Base-by-base conservation (phyloP, 2,113 vertebrate genomes). In the Prionailurus viverrinus region DNA sequence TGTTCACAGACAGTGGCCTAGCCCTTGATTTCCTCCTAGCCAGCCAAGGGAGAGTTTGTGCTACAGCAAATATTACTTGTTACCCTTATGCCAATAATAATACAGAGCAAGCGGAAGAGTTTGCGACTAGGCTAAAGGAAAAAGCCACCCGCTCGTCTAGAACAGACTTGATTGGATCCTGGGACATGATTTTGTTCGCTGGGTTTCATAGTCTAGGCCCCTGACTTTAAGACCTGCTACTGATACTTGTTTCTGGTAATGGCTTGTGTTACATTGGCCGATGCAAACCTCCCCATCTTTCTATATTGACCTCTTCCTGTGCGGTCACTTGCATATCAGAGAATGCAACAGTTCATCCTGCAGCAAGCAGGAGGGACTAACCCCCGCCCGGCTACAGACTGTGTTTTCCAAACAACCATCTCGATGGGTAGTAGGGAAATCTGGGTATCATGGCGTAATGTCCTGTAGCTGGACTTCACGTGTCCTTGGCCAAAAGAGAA, bases 191-290 rank as follows among this genome's bases (percentile, higher is more conserved):
- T 97, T 96, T n/a, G 48, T 83, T 74, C 71, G 33, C n/a, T 90
- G 23, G 25, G 65, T 96, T 80, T 95, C 7, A 45, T 88, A 63
- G 85, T 68, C 41, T 86, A 86, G 14, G 85, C 23, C 73, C 69
- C 39, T 68, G 79, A 68, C 58, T 89, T 98, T 25, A 65, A 89
- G 53, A 69, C 21, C 21, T 66, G 2, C 73, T 89, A 81, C 16
- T 41, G 36, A 66, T 65, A 13, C 16, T 48, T n/a, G 18, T 69
- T 95, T 95, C 10, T 91, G 80, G 96, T 92, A 39, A 92, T 41
- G 95, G 31, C 41, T 96, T 85, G 11, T 74, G 48, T 90, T 94
- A 73, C 27, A 89, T 81, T 87, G 55, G n/a, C 55, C 83, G 58
- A 92, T 69, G 21, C 14, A 84, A 45, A 74, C n/a, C 94, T 36